A percentile compares a stretch with the other conserved stretches of the same genome.
Conservation (phyloP, 2,797 vertebrate genomes). For the Chrysolophus pictus region DNA sequence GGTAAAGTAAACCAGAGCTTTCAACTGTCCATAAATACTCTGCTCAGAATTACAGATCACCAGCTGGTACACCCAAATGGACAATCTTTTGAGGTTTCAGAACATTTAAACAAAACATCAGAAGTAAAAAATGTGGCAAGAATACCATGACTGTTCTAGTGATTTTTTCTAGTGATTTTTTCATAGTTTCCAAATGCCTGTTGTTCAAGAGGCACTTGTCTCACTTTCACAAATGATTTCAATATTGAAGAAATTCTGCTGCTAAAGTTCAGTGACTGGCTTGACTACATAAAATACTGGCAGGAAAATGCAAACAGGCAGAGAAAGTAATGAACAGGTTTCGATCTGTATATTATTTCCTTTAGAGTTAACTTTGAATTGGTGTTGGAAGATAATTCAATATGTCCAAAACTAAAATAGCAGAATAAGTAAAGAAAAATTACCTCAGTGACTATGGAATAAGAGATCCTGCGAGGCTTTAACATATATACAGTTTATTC, state of each 20-base stretch:
- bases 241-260: conserved; percentile 3
- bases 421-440: neutral
- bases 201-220: conserved; percentile 12
- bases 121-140: neutral
- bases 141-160: neutral
- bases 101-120: neutral
- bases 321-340: conserved; percentile 1
- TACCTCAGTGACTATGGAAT: neutral
- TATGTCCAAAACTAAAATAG: neutral
- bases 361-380: neutral
- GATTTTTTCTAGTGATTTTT: neutral
- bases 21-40: neutral
- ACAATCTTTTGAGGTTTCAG: neutral
- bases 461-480: neutral
- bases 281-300: neutral
- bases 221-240: neutral
- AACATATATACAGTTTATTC: neutral
- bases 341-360: neutral
- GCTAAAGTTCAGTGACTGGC: neutral
- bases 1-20: neutral
- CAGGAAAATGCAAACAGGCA: neutral
- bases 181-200: neutral
- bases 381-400: neutral
- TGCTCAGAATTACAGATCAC: neutral
- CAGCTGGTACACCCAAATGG: neutral